Conservation (phyloP, 2,888 invertebrate species). For the Eupithecia subfuscata region DNA sequence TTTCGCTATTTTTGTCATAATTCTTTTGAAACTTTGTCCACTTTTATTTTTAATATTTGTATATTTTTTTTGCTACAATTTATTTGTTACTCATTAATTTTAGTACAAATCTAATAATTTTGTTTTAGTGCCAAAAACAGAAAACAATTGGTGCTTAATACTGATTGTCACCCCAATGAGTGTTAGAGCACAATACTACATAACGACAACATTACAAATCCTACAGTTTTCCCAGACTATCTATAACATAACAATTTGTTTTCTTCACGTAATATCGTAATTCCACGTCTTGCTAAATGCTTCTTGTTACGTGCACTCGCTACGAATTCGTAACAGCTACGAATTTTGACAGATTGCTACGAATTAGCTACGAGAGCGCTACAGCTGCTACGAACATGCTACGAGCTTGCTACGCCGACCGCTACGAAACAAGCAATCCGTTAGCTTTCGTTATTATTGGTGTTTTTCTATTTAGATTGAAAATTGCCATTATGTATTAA, state of each 20-base stretch:
- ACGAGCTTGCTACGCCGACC: not conserved
- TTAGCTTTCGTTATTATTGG: not conserved
- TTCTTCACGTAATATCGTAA: not conserved
- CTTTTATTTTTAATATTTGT: too few species aligned
- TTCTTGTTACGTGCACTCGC: not conserved
- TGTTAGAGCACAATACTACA: too few species aligned
- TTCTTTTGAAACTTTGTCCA: not conserved
- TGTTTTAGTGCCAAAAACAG: too few species aligned
- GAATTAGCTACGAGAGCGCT: slow-evolving; percentile 7
- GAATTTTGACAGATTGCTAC: slow-evolving; percentile 12
- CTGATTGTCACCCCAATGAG: too few species aligned
- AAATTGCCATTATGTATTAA: not conserved
- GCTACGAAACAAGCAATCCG: slow-evolving; percentile 5
- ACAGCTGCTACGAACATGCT: slow-evolving; percentile 8
- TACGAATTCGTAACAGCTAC: not conserved
- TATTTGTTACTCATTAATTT: too few species aligned
- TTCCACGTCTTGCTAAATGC: not conserved
- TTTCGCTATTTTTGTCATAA: not conserved
- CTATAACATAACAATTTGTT: not conserved
- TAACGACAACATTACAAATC: too few species aligned
- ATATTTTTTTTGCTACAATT: too few species aligned
- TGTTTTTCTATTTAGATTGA: not conserved
- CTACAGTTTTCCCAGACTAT: too few species aligned
- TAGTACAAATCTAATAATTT: too few species aligned
- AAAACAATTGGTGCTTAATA: too few species aligned